Evolutionary conservation across 2,113 vertebrate species (phyloP).

Genomic region (Dolichotis patagonum): DNA sequence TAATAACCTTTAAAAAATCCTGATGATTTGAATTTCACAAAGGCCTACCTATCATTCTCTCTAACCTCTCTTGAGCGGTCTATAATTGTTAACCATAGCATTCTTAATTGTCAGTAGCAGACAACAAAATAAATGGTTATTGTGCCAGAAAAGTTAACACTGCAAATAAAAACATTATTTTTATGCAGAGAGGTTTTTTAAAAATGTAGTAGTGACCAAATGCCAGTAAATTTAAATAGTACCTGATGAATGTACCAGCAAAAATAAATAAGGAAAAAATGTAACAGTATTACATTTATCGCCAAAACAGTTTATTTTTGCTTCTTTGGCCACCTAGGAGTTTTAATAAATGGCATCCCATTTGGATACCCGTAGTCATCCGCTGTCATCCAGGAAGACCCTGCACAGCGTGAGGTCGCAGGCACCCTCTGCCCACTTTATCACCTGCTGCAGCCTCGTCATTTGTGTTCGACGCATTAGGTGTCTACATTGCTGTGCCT

Average conservation of each 20-base stretch:
- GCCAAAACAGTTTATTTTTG: background rate
- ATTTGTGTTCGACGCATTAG: accelerated
- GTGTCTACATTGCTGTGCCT: background rate
- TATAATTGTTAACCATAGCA: slow-evolving; percentile 52
- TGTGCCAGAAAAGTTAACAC: background rate
- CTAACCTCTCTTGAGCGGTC: slow-evolving; percentile 8
- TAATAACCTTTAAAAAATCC: slow-evolving; percentile 4
- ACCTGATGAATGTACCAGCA: background rate
- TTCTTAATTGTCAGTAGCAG: slow-evolving; percentile 36
- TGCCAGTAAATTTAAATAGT: slow-evolving; percentile 28
- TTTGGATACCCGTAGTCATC: background rate
- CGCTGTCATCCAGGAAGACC: background rate
- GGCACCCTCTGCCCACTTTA: background rate
- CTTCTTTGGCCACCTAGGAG: background rate
- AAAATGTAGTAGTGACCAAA: background rate
- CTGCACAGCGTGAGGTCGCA: background rate
- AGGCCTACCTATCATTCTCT: slow-evolving; percentile 50
- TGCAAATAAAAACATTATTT: slow-evolving; percentile 39
- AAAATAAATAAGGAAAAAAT: slow-evolving; percentile 31
- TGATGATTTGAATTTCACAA: slow-evolving; percentile 24
- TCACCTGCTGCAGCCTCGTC: background rate
- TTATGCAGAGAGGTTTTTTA: background rate
- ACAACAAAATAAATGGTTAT: background rate
- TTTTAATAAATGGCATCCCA: background rate
- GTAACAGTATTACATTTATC: background rate